These are phyloP conservation scores for Otolemur crassicaudatus DNA, from an alignment of 2,797 vertebrate genomes.

Conservation along the genomic window DNA sequence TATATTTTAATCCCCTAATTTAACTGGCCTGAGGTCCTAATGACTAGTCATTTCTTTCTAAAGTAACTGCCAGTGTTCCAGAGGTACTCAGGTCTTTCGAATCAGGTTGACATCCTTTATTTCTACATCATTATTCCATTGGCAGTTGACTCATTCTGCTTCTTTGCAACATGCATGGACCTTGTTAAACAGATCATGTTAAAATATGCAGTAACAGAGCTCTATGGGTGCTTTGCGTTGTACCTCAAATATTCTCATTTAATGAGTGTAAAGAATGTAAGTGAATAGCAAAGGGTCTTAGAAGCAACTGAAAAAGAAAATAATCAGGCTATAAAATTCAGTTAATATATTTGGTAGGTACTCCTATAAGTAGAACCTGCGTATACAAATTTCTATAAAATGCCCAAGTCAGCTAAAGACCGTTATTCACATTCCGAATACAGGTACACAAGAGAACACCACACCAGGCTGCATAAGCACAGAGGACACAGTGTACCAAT, in stretches of 20 bases:
- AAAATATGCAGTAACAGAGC: background rate
- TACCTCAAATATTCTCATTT: conserved; percentile 52
- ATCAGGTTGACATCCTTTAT: conserved; percentile 67
- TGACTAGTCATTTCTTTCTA: conserved; percentile 61
- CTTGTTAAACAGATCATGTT: background rate
- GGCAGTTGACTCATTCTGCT: conserved; percentile 47
- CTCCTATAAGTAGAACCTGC: conserved; percentile 49
- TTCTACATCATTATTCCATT: conserved; percentile 23
- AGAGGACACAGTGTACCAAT: conserved; percentile 60
- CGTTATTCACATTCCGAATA: conserved; percentile 69
- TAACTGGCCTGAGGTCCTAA: conserved; percentile 58
- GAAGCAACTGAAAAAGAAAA: conserved; percentile 69
- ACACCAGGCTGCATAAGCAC: background rate
- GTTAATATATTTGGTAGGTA: conserved; percentile 56
- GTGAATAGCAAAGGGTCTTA: background rate
- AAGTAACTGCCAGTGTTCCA: conserved; percentile 68
- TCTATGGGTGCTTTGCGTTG: background rate
- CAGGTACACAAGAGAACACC: background rate
- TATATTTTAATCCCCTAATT: conserved; percentile 68
- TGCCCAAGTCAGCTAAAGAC: conserved; percentile 46
- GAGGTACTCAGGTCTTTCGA: conserved; percentile 40
- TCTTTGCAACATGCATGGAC: conserved; percentile 45
- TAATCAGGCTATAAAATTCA: conserved; percentile 14
- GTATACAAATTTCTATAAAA: conserved; percentile 74
- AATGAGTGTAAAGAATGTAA: conserved; percentile 55